A percentile compares a stretch with the other conserved stretches of the same genome.
Evolutionary conservation across 2,888 invertebrate species (phyloP).

Genomic region (Synergus itoensis): DNA sequence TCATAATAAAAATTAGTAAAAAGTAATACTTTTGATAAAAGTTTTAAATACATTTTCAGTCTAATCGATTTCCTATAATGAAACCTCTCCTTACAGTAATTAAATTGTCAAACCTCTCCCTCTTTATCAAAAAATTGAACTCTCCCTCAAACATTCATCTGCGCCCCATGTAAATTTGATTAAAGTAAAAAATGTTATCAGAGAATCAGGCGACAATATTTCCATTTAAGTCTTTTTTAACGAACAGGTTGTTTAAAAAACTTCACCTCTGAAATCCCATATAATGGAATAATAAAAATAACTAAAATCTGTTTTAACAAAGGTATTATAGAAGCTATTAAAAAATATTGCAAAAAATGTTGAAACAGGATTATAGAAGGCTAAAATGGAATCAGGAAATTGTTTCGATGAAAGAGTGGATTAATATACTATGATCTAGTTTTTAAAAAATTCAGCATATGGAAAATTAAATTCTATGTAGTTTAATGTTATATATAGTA

Average conservation of each 20-base stretch:
- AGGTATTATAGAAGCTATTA: neutral
- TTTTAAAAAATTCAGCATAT: neutral
- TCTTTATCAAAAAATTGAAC: neutral
- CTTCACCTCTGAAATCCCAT: neutral
- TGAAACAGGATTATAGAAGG: neutral
- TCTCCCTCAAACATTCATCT: neutral
- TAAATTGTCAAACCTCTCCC: too few relatives aligned
- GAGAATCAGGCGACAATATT: neutral
- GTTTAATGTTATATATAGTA: too few relatives aligned
- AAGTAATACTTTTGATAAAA: too few relatives aligned
- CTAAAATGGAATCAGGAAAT: neutral
- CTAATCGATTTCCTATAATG: too few relatives aligned
- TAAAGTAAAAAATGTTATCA: neutral
- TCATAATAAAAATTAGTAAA: too few relatives aligned
- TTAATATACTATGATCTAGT: neutral
- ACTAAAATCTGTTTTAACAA: neutral
- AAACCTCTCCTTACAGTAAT: too few relatives aligned
- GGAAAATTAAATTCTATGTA: conserved; percentile 19
- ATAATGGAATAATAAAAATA: neutral
- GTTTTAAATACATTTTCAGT: too few relatives aligned
- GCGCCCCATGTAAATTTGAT: neutral
- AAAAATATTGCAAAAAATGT: neutral
- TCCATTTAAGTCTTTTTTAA: neutral
- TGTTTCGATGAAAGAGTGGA: neutral
- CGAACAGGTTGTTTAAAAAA: neutral